Conservation (phyloP, 1,140 invertebrate genomes). For the Copidosoma floridanum region DNA sequence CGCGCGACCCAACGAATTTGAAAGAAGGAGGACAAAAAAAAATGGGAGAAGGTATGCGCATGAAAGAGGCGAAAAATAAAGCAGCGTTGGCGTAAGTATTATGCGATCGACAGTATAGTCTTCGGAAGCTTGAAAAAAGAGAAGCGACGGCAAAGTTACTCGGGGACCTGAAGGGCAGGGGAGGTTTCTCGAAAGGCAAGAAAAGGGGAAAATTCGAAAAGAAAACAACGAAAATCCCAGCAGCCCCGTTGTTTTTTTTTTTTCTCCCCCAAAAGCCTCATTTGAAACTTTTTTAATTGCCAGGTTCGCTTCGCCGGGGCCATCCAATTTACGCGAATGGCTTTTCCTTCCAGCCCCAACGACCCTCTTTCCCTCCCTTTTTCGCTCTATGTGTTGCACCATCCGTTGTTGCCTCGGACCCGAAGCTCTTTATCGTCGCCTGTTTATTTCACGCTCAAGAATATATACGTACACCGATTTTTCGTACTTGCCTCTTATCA, state of each 20-base stretch:
- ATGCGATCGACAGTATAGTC: neutral
- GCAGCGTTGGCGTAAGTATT: neutral
- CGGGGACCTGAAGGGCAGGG: no score
- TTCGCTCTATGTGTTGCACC: neutral
- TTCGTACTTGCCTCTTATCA: no score
- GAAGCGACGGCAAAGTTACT: no score
- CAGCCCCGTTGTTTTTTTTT: neutral
- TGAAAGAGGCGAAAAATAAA: neutral
- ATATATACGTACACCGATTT: no score
- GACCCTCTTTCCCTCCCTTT: slow-evolving; percentile 22
- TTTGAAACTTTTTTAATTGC: slow-evolving; percentile 56
- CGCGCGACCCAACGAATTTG: no score
- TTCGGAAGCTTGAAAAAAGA: no score
- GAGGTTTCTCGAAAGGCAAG: neutral
- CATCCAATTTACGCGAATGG: slow-evolving; percentile 54
- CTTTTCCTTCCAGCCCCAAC: slow-evolving; percentile 34
- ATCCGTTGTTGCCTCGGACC: no score
- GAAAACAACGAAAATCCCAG: slow-evolving; percentile 2
- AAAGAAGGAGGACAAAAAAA: no score
- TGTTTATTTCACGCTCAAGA: no score
- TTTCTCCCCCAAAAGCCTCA: slow-evolving; percentile 16
- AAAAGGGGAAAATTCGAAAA: neutral
- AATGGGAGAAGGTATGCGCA: neutral
- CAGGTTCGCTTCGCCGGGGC: slow-evolving; percentile 41
- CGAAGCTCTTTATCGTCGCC: no score